Base-by-base conservation (phyloP, 2,797 vertebrate species). In the Myripristis jacobus region DNA sequence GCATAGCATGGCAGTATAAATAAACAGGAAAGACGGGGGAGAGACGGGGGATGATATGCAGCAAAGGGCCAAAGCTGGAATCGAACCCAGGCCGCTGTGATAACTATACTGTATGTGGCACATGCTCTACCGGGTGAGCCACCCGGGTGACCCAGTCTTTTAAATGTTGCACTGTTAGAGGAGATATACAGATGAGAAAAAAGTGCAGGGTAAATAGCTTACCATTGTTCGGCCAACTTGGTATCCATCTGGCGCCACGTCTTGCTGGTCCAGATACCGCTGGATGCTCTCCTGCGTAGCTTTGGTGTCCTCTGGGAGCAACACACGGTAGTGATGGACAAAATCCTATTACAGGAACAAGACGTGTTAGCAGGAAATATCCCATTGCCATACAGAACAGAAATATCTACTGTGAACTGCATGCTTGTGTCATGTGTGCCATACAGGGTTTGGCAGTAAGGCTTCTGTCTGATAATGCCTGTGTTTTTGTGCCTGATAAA, bases 181-280 rank as follows among this genome's bases (percentile, higher is more conserved):
- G 6, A 58, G 18, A 51, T n/a, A 5, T 38, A 25, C 1, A 46
- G 7, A 34, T 1, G 25, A 8, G 1, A 50, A 18, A 60, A 25
- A 34, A 59, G 2, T 10, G 55, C 0, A n/a, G 19, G 41, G 22
- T 72, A 25, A 18, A 36, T 7, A 31, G 29, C 8, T 7, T 95
- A 99, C 98, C 98, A 96, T 99, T 0, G 96, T 96, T 89, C 94
- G 95, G 77, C 98, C 98, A 79, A 99, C 96, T 98, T 99, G 98
- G 79, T 95, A 97, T 51, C 94, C 95, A 67, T 97, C 94, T 47
- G 94, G 81, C 66, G 92, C 81, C 0, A 96, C 93, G 89, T 95
- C 89, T 34, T 94, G 92, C 88, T 94, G 95, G 87, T 31, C 89
- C 92, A 99, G 94, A 92, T 96, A 96, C 68, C 94, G 89, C 68